Evolutionary conservation across 2,113 vertebrate species (phyloP).

Genomic region (Hemiprocne comata): DNA sequence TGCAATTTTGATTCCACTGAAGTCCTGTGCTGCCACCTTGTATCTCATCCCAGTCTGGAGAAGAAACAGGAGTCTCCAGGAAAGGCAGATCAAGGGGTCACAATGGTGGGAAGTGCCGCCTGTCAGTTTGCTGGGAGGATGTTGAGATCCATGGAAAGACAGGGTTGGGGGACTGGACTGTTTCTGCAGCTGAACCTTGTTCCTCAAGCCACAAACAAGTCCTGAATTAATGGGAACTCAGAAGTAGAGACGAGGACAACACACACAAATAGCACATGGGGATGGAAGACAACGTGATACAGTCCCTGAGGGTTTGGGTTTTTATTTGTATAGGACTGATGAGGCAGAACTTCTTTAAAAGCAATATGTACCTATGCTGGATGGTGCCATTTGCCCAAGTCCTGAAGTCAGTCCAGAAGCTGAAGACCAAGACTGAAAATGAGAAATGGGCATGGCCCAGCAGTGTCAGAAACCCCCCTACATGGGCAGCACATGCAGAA

Average conservation of each 20-base stretch:
- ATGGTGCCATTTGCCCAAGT: neutral
- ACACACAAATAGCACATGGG: neutral
- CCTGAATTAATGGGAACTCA: neutral
- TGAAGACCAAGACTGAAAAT: neutral
- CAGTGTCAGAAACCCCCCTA: neutral
- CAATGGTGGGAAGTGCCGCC: rapidly evolving
- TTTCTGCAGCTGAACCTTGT: neutral
- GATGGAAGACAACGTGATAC: neutral
- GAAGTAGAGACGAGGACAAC: neutral
- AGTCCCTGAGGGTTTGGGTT: too few relatives aligned
- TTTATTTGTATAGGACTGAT: neutral
- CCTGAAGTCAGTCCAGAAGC: neutral
- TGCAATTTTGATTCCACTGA: slow-evolving; percentile 48
- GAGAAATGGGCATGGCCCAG: neutral
- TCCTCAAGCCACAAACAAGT: neutral
- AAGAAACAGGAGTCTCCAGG: neutral
- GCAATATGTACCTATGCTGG: neutral
- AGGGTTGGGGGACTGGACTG: neutral
- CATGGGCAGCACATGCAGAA: rapidly evolving
- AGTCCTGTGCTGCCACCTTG: neutral
- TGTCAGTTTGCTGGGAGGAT: rapidly evolving
- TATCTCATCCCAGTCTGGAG: neutral
- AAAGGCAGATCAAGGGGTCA: neutral
- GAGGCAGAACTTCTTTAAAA: neutral
- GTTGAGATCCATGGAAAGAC: neutral